These are phyloP conservation scores for Ochropacha duplaris DNA, from an alignment of 2,888 invertebrate species.

Conservation along the genomic window DNA sequence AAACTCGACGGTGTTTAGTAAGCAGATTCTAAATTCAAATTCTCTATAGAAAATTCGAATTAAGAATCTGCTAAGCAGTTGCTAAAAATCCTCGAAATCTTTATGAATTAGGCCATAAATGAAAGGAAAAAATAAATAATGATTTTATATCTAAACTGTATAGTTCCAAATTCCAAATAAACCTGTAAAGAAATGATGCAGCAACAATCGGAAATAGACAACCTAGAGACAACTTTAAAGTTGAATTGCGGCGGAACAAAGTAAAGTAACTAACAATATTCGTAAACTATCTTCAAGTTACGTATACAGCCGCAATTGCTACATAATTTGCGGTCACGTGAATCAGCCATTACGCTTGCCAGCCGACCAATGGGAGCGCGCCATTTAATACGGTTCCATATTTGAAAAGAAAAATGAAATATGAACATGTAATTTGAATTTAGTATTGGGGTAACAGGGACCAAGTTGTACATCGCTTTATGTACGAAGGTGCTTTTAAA, in stretches of 20 bases:
- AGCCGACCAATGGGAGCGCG: slow-evolving; percentile 68
- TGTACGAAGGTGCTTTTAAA: neutral
- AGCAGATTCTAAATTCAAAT: too few species aligned
- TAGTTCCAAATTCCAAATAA: neutral
- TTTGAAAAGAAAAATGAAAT: slow-evolving; percentile 59
- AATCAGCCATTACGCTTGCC: slow-evolving; percentile 70
- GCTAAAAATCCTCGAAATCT: too few species aligned
- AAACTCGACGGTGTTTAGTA: too few species aligned
- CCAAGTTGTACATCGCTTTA: slow-evolving; percentile 11
- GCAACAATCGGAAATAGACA: slow-evolving; percentile 23
- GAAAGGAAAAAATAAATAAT: too few species aligned
- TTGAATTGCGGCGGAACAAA: slow-evolving; percentile 21
- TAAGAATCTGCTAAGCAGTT: too few species aligned
- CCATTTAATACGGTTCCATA: slow-evolving; percentile 71
- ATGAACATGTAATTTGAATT: slow-evolving; percentile 47
- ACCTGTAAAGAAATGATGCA: slow-evolving; percentile 6
- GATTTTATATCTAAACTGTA: too few species aligned
- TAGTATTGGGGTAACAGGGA: slow-evolving; percentile 34
- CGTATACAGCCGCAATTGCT: slow-evolving; percentile 62
- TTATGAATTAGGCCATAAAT: too few species aligned
- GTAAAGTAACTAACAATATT: slow-evolving; percentile 31
- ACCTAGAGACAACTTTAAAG: slow-evolving; percentile 20
- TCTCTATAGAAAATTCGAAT: too few species aligned
- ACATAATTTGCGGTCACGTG: slow-evolving; percentile 80
- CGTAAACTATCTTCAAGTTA: slow-evolving; percentile 50